Evolutionary conservation across 2,797 vertebrate species (phyloP), one percentile per base, ranked within the genome.

Genomic region (Tragelaphus eurycerus): DNA sequence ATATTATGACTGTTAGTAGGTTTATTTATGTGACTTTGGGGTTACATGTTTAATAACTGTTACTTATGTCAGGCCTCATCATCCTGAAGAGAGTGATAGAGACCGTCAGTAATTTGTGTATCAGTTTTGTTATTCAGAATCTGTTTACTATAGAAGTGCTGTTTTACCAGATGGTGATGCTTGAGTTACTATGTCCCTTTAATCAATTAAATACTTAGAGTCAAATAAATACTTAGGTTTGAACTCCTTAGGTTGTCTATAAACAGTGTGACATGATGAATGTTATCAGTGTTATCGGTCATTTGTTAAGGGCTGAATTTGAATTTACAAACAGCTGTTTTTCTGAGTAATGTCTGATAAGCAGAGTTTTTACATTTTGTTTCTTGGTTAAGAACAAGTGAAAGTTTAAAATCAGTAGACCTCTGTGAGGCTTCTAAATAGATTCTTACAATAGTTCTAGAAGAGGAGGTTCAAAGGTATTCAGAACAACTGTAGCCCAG

Each of bases 81-180:
- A 85, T 27, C 29, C 67, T 31, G 17, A 85, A 86, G 25, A 90
- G 46, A 76, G 10, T 82, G 50, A 57, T 71, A 62, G 1, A 74
- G n/a, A 7, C 15, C 34, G 4, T 94, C 34, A 89, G 27, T 93
- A 76, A 89, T 92, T 52, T 94, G 5, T 25, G 0, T 94, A 31
- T 92, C 27, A 48, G 6, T 94, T 84, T 90, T 81, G 14, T 88
- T 29, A 84, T 79, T 90, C 59, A 95, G 6, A 79, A 62, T 95
- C 27, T 81, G 13, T 86, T 97, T 95, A 48, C 91, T 50, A 67
- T 82, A 95, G 79, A 89, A 89, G 74, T 89, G 27, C 29, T 78
- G 1, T 78, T 93, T 76, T 92, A 76, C 13, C 13, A 31, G 43
- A 43, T 89, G 23, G 16, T 79, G 88, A 86, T 74, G 17, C 10